Percentiles rank a stretch among this genome's conserved stretches.
phyloP scores from a whole-genome alignment of 2,797 vertebrate species.

The Leptatherina wallacei region DNA sequence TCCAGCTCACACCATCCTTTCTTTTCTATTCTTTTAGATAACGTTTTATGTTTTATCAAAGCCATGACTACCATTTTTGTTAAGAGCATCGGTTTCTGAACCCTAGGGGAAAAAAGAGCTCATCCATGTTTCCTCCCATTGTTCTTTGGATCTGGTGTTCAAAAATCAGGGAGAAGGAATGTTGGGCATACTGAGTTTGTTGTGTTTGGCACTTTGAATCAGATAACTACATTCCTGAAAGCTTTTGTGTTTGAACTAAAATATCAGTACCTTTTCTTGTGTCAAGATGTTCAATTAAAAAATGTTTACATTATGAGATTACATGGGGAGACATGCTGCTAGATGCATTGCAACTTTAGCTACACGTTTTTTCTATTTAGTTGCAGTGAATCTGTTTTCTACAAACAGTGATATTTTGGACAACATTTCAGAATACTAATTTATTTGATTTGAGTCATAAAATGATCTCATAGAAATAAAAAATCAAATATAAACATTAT shows the following conservation, averaged over 20 bases:
- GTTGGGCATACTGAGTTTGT: slow-evolving; percentile 30
- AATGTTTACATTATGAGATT: no score
- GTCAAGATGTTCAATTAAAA: background rate
- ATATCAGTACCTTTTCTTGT: background rate
- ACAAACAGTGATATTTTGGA: background rate
- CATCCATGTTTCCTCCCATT: slow-evolving; percentile 86
- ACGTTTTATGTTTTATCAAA: background rate
- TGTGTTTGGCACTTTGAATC: slow-evolving; percentile 37
- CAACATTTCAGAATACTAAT: background rate
- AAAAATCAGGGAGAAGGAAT: slow-evolving; percentile 58
- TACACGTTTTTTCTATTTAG: background rate
- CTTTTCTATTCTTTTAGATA: background rate
- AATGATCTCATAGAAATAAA: background rate
- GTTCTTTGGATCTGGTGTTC: slow-evolving; percentile 71
- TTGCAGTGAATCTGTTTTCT: background rate
- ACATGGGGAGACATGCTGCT: no score
- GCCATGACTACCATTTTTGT: background rate
- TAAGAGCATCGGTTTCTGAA: slow-evolving; percentile 21
- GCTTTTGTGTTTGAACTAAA: background rate
- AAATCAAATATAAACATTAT: background rate
- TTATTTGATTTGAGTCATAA: background rate
- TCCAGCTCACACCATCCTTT: background rate
- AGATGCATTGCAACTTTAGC: no score
- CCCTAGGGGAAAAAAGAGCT: slow-evolving; percentile 59
- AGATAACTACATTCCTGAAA: slow-evolving; percentile 17